Conservation (phyloP, 2,888 invertebrate species). For the Apocheima hispidaria region DNA sequence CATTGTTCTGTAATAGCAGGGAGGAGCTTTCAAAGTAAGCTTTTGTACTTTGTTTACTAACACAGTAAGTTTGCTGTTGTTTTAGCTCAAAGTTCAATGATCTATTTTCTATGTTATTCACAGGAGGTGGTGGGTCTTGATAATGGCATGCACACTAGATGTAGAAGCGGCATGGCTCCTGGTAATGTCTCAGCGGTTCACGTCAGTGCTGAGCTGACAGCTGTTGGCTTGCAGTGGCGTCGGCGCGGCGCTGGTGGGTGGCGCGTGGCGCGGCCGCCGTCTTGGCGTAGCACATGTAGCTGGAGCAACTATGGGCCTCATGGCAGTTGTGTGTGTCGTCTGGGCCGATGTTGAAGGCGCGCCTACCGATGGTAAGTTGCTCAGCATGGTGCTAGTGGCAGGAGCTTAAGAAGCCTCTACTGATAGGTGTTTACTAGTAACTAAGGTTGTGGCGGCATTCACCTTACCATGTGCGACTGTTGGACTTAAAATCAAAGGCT, state of each 20-base stretch:
- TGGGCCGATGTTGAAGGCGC: slow-evolving; percentile 93
- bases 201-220: slow-evolving; percentile 87
- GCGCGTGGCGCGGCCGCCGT: slow-evolving; percentile 91
- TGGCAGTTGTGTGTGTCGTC: slow-evolving; percentile 93
- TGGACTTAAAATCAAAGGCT: too few relatives aligned
- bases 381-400: too few relatives aligned
- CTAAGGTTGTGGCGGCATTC: too few relatives aligned
- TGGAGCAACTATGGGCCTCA: slow-evolving; percentile 92
- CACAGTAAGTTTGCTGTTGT: neutral
- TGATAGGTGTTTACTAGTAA: too few relatives aligned
- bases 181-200: slow-evolving; percentile 90
- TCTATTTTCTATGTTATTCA: neutral
- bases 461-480: too few relatives aligned
- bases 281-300: slow-evolving; percentile 91
- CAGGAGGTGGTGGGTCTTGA: slow-evolving; percentile 89
- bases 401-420: too few relatives aligned
- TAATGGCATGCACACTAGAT: slow-evolving; percentile 91
- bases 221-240: slow-evolving; percentile 94
- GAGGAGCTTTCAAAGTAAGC: slow-evolving; percentile 87
- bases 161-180: slow-evolving; percentile 95
- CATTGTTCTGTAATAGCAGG: slow-evolving; percentile 90
- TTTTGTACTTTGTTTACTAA: neutral
- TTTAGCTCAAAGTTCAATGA: neutral
- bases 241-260: slow-evolving; percentile 93
- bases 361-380: slow-evolving; percentile 87